Base-by-base conservation (phyloP, 2,113 vertebrate genomes). In the Polypterus senegalus region DNA sequence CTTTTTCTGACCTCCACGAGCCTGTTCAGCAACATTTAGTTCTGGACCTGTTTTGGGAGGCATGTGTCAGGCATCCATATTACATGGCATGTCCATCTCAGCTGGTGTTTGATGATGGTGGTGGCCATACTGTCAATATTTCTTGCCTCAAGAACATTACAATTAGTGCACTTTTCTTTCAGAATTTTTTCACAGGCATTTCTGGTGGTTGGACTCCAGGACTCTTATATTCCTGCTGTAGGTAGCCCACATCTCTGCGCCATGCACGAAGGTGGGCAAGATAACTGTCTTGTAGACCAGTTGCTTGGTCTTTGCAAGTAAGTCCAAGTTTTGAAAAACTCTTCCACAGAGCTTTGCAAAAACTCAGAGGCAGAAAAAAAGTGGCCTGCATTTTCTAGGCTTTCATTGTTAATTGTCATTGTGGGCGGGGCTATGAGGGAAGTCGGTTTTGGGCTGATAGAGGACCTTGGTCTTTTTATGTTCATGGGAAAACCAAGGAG, bases 11-110 rank as follows among this genome's bases (percentile, higher is more conserved):
- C 63, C 63, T 5, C 57, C 48, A 27, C 43, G 57, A 6, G 57
- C 57, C 54, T 8, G 48, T 51, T 53, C 57, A 46, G 49, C 63
- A 59, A 7, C 8, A 3, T n/a, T 47, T 9, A 59, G 57, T 48
- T 59, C 27, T 11, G 62, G 48, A 58, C 49, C 51, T 55, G 64
- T 54, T 65, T 61, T 43, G 58, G 59, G 58, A 61, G 64, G 46
- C 44, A 10, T 45, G 49, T 47, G 53, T 65, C 57, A 54, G 64
- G 43, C 64, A 61, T 61, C 10, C 9, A 11, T n/a, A 60, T 61
- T 27, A 66, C 52, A 61, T 66, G 49, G 11, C 64, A 58, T 58
- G 59, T 66, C 52, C 65, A 56, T 66, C 9, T 9, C 44, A 66
- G 59, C 52, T 66, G 60, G 48, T 62, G 47, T 9, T 57, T 46